These are phyloP conservation scores for Arrhopalites spinosus DNA, from an alignment of 2,888 invertebrate species.

Conservation along the genomic window DNA sequence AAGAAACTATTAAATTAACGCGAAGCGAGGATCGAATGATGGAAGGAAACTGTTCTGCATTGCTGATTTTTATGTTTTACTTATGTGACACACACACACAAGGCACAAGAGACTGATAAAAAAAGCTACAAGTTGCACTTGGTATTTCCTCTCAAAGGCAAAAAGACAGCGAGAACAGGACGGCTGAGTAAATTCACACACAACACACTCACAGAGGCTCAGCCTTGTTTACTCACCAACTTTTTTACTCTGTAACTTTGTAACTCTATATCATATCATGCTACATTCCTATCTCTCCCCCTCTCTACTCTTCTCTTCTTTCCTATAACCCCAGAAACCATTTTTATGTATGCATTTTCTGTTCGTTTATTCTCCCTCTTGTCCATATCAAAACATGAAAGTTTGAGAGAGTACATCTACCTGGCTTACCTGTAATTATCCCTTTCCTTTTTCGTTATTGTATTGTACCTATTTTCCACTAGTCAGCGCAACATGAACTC, in stretches of 20 bases:
- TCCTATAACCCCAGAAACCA: too few species aligned
- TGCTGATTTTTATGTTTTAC: constrained; percentile 27
- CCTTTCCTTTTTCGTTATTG: neutral
- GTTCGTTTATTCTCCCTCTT: neutral
- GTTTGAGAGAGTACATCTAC: constrained; percentile 14
- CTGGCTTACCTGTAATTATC: constrained; percentile 30
- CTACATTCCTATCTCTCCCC: too few species aligned
- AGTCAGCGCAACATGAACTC: constrained; percentile 10
- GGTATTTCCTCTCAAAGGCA: constrained; percentile 8
- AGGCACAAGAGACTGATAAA: neutral
- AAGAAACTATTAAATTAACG: constrained; percentile 25
- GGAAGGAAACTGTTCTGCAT: constrained; percentile 29
- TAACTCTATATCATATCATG: too few species aligned
- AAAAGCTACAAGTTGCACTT: constrained; percentile 31
- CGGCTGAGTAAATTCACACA: neutral
- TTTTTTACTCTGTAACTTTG: too few species aligned
- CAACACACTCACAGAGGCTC: neutral
- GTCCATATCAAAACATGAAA: neutral
- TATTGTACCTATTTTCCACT: constrained; percentile 14
- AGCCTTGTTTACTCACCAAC: constrained; percentile 2
- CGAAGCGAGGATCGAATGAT: constrained; percentile 15
- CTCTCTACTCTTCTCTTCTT: too few species aligned
- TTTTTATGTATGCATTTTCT: neutral
- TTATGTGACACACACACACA: constrained; percentile 23
- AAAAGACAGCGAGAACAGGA: neutral